Percentiles rank a stretch among this genome's conserved stretches.
These are phyloP conservation scores for Agonum fuliginosum DNA, from an alignment of 2,888 invertebrate genomes.

Conservation along the genomic window DNA sequence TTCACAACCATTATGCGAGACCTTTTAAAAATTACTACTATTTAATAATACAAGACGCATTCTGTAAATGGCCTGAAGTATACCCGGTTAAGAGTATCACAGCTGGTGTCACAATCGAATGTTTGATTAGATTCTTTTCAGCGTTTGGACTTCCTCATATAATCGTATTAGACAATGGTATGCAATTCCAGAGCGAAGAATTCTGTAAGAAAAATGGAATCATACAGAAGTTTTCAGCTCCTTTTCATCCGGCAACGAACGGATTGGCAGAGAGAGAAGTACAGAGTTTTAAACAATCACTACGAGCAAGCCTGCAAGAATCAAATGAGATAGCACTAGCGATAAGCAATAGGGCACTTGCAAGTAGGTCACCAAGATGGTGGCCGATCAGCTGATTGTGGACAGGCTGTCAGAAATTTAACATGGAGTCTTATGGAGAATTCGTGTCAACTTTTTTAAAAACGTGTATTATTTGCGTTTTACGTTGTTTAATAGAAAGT, in stretches of 20 bases:
- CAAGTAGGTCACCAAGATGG: too few species aligned
- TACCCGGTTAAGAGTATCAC: constrained; percentile 59
- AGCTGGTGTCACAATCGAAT: constrained; percentile 40
- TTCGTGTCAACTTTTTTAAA: too few species aligned
- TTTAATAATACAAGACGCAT: constrained; percentile 59
- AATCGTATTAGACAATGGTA: constrained; percentile 64
- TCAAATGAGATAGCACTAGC: background rate
- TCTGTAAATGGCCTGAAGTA: constrained; percentile 61
- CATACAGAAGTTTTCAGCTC: constrained; percentile 6
- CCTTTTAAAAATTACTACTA: constrained; percentile 58
- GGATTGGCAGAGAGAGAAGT: background rate
- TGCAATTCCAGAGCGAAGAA: constrained; percentile 62
- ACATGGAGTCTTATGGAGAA: too few species aligned
- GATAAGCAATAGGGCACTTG: too few species aligned
- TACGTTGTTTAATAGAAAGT: too few species aligned
- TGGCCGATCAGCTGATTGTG: too few species aligned
- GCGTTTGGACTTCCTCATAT: constrained; percentile 63
- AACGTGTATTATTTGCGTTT: too few species aligned
- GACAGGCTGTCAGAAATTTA: too few species aligned
- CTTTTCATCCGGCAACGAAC: background rate
- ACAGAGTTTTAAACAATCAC: background rate
- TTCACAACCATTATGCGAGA: constrained; percentile 61
- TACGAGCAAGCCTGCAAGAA: background rate
- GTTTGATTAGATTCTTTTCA: constrained; percentile 57
- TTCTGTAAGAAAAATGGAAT: constrained; percentile 48